Percentiles rank a stretch among this genome's conserved stretches.
Conservation (phyloP, 2,888 invertebrate genomes). For the Bellardia bayeri region DNA sequence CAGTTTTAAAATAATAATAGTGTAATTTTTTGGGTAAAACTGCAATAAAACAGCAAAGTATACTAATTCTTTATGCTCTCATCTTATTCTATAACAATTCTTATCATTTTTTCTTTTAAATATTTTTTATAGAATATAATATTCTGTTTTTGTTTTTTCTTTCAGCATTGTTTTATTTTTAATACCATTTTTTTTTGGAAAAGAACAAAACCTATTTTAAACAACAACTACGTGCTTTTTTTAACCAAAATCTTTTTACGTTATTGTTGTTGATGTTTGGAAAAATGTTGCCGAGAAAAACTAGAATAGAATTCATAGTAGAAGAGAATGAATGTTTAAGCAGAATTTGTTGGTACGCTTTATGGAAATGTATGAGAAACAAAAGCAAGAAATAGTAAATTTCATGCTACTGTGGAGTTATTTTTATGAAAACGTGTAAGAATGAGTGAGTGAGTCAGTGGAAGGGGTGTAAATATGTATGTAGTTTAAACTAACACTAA, state of each 20-base stretch:
- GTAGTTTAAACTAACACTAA: conserved; percentile 40
- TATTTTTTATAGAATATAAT: neutral
- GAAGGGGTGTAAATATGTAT: neutral
- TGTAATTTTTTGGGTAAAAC: conserved; percentile 29
- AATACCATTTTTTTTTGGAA: conserved; percentile 12
- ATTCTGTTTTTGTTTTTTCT: neutral
- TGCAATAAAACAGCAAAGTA: conserved; percentile 20
- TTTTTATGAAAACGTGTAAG: conserved; percentile 47
- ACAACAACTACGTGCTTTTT: conserved; percentile 68
- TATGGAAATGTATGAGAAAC: conserved; percentile 50
- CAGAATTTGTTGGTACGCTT: neutral
- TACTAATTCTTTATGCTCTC: conserved; percentile 32
- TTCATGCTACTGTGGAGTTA: conserved; percentile 67
- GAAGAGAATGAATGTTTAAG: conserved; percentile 30
- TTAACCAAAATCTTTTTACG: conserved; percentile 49
- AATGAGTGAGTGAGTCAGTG: conserved; percentile 14
- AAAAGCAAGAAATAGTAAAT: conserved; percentile 49
- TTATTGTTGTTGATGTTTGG: conserved; percentile 48
- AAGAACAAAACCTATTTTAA: conserved; percentile 54
- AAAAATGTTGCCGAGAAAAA: conserved; percentile 17
- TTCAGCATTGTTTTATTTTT: conserved; percentile 41
- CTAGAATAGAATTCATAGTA: neutral
- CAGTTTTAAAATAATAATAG: conserved; percentile 62
- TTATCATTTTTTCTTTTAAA: conserved; percentile 30
- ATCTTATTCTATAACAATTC: conserved; percentile 42